Evolutionary conservation across 2,888 invertebrate species (phyloP).

Genomic region (Tenthredo livida): DNA sequence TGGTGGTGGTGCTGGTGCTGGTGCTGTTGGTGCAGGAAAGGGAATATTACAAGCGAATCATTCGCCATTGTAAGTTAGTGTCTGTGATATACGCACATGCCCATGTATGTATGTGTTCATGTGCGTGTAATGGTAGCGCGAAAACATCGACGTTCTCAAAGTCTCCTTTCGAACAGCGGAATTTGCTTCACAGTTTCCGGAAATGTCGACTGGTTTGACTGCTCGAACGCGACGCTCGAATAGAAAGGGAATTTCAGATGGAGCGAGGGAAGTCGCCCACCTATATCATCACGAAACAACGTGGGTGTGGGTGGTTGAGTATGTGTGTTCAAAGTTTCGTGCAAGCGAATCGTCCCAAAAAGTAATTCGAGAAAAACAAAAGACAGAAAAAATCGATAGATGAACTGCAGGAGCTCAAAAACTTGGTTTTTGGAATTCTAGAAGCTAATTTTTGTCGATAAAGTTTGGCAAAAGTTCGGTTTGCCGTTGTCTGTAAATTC

Average conservation of each 20-base stretch:
- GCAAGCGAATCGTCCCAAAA: background rate
- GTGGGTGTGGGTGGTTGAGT: background rate
- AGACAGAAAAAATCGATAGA: no score
- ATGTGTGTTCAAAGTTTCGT: background rate
- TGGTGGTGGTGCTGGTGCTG: background rate
- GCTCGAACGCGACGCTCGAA: background rate
- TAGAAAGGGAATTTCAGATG: slow-evolving; percentile 15
- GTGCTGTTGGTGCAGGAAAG: slow-evolving; percentile 7
- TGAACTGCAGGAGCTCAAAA: no score
- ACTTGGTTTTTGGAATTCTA: no score
- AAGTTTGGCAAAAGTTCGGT: background rate
- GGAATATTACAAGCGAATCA: slow-evolving; percentile 40
- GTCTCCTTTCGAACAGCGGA: slow-evolving; percentile 32
- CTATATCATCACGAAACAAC: background rate
- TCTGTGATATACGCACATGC: background rate
- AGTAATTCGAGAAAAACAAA: background rate
- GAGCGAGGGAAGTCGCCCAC: slow-evolving; percentile 26
- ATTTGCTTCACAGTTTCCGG: slow-evolving; percentile 41
- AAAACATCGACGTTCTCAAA: slow-evolving; percentile 28
- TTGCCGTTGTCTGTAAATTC: background rate
- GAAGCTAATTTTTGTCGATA: no score
- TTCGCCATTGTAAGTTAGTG: background rate
- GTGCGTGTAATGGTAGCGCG: slow-evolving; percentile 14
- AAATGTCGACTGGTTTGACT: slow-evolving; percentile 39
- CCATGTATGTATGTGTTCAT: background rate